phyloP scores from a whole-genome alignment of 2,888 invertebrate genomes.

The Ochlodes sylvanus region DNA sequence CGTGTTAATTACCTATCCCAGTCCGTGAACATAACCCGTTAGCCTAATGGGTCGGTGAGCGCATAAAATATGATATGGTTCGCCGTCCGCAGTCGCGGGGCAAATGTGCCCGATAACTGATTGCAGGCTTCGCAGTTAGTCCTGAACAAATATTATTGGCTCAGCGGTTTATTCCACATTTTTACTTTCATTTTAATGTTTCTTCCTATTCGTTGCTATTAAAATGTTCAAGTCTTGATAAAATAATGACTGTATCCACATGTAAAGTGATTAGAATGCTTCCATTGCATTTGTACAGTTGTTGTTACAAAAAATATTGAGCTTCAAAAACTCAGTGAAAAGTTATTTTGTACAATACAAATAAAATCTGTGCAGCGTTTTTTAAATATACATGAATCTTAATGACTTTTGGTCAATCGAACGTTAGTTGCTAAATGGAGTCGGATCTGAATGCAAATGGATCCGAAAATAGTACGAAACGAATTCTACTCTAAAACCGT shows the following conservation, averaged over 20 bases:
- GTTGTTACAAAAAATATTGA: background rate
- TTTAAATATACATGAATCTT: slow-evolving; percentile 11
- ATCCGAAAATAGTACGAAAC: slow-evolving; percentile 10
- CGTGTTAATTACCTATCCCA: slow-evolving; percentile 2
- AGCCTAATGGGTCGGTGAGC: slow-evolving; percentile 7
- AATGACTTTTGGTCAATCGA: slow-evolving; percentile 16
- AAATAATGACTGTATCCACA: no score
- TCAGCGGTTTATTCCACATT: background rate
- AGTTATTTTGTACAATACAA: background rate
- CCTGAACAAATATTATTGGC: background rate
- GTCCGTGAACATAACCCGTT: background rate
- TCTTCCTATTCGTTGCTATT: no score
- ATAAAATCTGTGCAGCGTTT: background rate
- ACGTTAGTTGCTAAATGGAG: slow-evolving; percentile 24
- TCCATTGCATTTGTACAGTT: no score
- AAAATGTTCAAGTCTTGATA: background rate
- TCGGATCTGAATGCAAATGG: slow-evolving; percentile 20
- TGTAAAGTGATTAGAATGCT: no score
- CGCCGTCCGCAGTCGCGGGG: background rate
- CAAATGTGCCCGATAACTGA: background rate
- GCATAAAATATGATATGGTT: slow-evolving; percentile 8
- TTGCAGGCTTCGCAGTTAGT: background rate
- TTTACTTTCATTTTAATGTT: background rate
- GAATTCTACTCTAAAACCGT: slow-evolving; percentile 19
- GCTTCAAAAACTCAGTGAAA: background rate